Evolutionary conservation across 2,113 vertebrate genomes (phyloP).

Genomic region (Garra rufa): DNA sequence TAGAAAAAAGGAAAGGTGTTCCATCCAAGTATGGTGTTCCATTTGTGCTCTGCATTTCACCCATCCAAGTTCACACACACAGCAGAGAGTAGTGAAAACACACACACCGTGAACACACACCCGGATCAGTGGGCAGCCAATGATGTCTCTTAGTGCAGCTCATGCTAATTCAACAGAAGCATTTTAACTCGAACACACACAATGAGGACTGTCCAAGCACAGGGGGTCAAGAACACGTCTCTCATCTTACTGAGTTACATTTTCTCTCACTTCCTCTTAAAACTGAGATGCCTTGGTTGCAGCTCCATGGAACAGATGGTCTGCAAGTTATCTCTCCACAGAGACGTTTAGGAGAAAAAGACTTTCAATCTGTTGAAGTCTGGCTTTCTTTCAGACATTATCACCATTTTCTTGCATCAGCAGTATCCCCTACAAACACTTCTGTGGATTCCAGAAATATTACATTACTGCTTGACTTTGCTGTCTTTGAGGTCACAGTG

Average conservation of each 20-base stretch:
- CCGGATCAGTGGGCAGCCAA: too few species aligned
- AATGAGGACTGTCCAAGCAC: neutral
- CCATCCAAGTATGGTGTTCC: too few species aligned
- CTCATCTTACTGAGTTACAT: neutral
- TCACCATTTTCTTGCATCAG: constrained; percentile 48
- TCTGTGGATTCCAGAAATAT: constrained; percentile 7
- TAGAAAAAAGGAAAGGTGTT: too few species aligned
- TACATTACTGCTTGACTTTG: neutral
- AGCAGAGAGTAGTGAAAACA: too few species aligned
- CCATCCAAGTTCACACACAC: too few species aligned
- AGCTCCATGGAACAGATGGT: constrained; percentile 72
- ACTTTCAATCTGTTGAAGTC: constrained; percentile 73
- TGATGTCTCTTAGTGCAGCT: neutral
- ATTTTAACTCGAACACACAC: neutral
- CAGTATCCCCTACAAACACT: constrained; percentile 16
- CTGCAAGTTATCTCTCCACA: constrained; percentile 64
- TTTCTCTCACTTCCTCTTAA: constrained; percentile 36
- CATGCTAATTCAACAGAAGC: neutral
- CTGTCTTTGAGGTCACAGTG: neutral
- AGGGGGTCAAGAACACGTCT: neutral
- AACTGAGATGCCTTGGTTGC: constrained; percentile 59
- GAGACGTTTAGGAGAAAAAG: constrained; percentile 70
- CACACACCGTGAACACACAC: too few species aligned
- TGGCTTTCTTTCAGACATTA: constrained; percentile 52
- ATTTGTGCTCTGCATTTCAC: too few species aligned